Percentiles rank a stretch among this genome's conserved stretches.
Evolutionary conservation across 2,113 vertebrate genomes (phyloP).

Genomic region (Prionailurus viverrinus): DNA sequence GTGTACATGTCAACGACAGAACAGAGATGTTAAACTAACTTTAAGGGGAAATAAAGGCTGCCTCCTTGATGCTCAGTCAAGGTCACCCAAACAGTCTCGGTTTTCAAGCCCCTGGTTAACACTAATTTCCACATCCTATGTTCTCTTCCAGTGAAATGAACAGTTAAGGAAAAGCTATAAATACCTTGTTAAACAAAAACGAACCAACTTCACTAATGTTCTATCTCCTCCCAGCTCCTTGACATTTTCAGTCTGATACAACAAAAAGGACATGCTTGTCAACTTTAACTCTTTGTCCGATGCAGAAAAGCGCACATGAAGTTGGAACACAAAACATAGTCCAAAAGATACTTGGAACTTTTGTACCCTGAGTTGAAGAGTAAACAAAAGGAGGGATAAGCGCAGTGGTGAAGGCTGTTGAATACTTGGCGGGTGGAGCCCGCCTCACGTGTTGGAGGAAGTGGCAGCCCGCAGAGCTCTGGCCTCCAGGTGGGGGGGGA

Average conservation of each 20-base stretch:
- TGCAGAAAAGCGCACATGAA: constrained; percentile 41
- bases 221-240: neutral
- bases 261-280: neutral
- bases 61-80: neutral
- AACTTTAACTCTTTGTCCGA: constrained; percentile 18
- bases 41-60: neutral
- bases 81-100: neutral
- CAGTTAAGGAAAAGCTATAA: constrained; percentile 51
- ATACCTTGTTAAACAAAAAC: constrained; percentile 59
- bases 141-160: constrained; percentile 46
- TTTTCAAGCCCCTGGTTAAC: constrained; percentile 19
- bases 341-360: constrained; percentile 34
- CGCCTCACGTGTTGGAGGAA: constrained; percentile 63
- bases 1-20: neutral
- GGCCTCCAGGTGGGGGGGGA: constrained; percentile 56
- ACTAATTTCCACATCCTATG: constrained; percentile 1
- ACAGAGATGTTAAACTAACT: constrained; percentile 3
- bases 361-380: constrained; percentile 6
- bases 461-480: constrained; percentile 48
- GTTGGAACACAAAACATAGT: constrained; percentile 2
- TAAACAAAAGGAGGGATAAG: constrained; percentile 7
- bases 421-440: neutral
- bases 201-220: constrained; percentile 48
- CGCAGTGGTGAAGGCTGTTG: neutral
- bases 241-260: constrained; percentile 16